These are phyloP conservation scores for Drosophila carrolli DNA, from an alignment of 1,140 invertebrate genomes.

Conservation along the genomic window DNA sequence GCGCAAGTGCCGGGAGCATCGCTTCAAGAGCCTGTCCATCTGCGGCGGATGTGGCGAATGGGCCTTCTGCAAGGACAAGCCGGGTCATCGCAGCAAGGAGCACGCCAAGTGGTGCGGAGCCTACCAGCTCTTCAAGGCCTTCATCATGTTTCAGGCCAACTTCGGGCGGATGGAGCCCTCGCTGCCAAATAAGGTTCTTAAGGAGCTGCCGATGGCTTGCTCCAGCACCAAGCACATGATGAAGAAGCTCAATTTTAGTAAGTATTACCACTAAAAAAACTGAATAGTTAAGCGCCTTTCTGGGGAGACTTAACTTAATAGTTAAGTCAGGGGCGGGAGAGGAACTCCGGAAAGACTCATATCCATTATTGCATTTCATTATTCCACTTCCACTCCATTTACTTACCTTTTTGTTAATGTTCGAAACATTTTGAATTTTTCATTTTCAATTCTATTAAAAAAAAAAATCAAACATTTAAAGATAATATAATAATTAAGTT, in stretches of 20 bases:
- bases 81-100: conserved; percentile 83
- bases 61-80: conserved; percentile 85
- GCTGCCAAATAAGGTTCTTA: conserved; percentile 85
- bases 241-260: conserved; percentile 62
- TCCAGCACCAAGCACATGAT: conserved; percentile 63
- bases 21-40: conserved; percentile 84
- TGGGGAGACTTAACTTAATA: too few species aligned
- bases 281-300: background rate
- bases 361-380: too few species aligned
- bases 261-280: background rate
- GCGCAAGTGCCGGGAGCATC: conserved; percentile 85
- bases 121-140: conserved; percentile 85
- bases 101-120: conserved; percentile 86
- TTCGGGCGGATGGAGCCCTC: conserved; percentile 86
- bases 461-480: too few species aligned
- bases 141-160: conserved; percentile 85
- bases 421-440: too few species aligned
- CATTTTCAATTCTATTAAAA: too few species aligned
- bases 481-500: too few species aligned
- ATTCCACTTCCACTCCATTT: too few species aligned
- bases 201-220: conserved; percentile 65
- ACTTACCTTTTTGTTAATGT: too few species aligned
- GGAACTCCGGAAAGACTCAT: too few species aligned
- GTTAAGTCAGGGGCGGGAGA: too few species aligned
- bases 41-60: conserved; percentile 87